Evolutionary conservation across 2,113 vertebrate species (phyloP).

Genomic region (Parus major): DNA sequence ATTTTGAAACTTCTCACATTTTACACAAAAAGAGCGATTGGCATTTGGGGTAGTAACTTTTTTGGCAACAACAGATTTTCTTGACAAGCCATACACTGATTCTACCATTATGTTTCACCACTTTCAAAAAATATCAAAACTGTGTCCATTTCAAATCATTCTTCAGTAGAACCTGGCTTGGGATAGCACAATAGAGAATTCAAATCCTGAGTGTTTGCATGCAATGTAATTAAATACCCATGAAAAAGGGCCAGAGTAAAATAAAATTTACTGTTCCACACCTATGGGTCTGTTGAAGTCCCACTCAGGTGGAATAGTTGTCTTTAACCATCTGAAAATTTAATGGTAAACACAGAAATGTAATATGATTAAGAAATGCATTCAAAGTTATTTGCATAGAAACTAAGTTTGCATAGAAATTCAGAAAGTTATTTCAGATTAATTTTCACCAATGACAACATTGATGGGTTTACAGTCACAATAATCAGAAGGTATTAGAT

Average conservation of each 20-base stretch:
- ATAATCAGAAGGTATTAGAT: neutral
- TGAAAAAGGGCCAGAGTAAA: neutral
- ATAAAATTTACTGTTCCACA: neutral
- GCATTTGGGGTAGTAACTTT: neutral
- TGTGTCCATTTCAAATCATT: neutral
- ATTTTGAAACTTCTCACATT: neutral
- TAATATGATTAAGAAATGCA: neutral
- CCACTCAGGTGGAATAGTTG: neutral
- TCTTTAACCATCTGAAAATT: neutral
- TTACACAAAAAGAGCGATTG: neutral
- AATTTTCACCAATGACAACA: neutral
- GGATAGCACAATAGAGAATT: neutral
- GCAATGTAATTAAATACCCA: neutral
- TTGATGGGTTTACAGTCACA: neutral
- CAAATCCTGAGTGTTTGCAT: neutral
- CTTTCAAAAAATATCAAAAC: neutral
- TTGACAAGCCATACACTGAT: neutral
- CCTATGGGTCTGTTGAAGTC: neutral
- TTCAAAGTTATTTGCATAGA: neutral
- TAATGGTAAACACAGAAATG: neutral
- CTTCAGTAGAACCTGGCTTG: neutral
- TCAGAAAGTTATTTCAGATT: neutral
- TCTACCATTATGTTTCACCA: neutral
- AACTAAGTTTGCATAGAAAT: neutral
- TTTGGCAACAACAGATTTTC: neutral